A percentile compares a stretch with the other conserved stretches of the same genome.
These are phyloP conservation scores for Neodon shergylaensis DNA, from an alignment of 2,113 vertebrate genomes.

Conservation along the genomic window DNA sequence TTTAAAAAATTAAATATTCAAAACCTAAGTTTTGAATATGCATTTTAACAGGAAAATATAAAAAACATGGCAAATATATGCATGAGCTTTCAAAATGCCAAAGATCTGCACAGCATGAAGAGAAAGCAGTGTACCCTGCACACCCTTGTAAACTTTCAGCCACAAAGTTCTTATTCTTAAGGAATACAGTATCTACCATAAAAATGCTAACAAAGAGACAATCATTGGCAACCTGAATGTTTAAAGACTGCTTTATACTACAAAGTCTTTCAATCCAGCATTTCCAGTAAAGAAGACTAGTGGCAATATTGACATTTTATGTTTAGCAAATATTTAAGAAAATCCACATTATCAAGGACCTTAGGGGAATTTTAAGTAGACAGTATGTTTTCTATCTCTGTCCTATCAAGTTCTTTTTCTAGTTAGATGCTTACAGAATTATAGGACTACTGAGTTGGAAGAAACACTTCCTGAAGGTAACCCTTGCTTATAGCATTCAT, in stretches of 20 bases:
- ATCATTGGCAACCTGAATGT: constrained; percentile 12
- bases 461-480: constrained; percentile 39
- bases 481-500: constrained; percentile 20
- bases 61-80: neutral
- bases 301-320: neutral
- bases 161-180: constrained; percentile 39
- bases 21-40: constrained; percentile 23
- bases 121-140: neutral
- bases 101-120: neutral
- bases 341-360: neutral
- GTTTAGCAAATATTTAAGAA: neutral
- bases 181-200: neutral
- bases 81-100: neutral
- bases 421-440: neutral
- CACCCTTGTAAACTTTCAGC: neutral
- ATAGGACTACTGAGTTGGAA: neutral
- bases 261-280: neutral
- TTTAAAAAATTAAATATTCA: neutral
- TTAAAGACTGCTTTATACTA: constrained; percentile 16
- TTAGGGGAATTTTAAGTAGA: neutral
- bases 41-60: neutral
- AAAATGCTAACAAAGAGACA: constrained; percentile 27
- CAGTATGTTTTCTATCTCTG: constrained; percentile 42
- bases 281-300: constrained; percentile 23
- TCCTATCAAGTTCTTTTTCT: neutral